Conservation (phyloP, 2,797 vertebrate species). For the Rousettus madagascariensis region DNA sequence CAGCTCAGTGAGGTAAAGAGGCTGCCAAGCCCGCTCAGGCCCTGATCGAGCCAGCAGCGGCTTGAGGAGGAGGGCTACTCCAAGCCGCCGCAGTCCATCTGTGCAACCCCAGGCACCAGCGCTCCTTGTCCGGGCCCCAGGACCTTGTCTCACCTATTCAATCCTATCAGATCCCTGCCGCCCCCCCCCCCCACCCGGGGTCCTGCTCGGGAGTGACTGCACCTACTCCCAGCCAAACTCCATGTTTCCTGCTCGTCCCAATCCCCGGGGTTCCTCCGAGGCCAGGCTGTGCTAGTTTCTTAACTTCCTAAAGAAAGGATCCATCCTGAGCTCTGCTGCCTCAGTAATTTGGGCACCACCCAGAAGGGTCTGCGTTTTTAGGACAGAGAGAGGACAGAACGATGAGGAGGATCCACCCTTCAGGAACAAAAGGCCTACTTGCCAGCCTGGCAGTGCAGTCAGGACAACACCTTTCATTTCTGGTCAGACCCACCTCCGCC, state of each 20-base stretch:
- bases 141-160: too few species aligned
- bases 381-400: neutral
- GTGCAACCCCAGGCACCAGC: neutral
- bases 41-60: neutral
- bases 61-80: neutral
- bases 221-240: neutral
- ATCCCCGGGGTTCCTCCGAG: neutral
- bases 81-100: neutral
- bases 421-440: neutral
- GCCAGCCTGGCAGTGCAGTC: neutral
- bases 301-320: neutral
- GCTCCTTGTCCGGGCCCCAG: neutral
- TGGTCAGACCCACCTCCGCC: neutral
- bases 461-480: neutral
- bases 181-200: neutral
- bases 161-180: neutral
- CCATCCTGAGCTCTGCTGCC: neutral
- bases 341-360: neutral
- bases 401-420: neutral
- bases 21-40: neutral
- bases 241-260: neutral
- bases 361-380: neutral
- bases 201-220: neutral
- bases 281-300: neutral
- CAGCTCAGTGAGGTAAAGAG: neutral